phyloP scores from a whole-genome alignment of 1,140 invertebrate genomes.

The Saccostrea echinata region DNA sequence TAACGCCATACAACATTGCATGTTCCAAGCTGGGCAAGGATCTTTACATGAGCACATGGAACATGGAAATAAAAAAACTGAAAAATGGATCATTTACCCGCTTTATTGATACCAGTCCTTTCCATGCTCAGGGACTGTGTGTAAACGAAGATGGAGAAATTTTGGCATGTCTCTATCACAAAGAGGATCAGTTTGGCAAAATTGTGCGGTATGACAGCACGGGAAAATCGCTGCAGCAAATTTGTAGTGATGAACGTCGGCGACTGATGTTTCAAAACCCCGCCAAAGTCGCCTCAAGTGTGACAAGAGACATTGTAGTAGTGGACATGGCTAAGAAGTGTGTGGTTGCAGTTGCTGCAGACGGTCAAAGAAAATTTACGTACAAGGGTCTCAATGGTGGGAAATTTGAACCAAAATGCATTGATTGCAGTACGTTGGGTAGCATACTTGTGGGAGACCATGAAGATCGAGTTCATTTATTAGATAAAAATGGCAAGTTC shows the following conservation, averaged over 20 bases:
- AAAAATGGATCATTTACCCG: constrained; percentile 26
- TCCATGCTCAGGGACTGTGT: constrained; percentile 41
- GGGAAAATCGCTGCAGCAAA: constrained; percentile 20
- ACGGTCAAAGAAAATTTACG: constrained; percentile 14
- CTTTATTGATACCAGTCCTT: constrained; percentile 6
- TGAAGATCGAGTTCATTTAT: constrained; percentile 35
- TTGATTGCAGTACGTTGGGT: neutral
- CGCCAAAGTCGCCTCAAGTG: constrained; percentile 4
- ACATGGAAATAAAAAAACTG: constrained; percentile 22
- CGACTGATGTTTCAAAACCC: constrained; percentile 26
- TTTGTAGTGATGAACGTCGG: neutral
- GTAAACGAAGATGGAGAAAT: constrained; percentile 38
- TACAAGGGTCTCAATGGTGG: constrained; percentile 2
- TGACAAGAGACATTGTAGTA: neutral
- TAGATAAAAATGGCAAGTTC: constrained; percentile 34
- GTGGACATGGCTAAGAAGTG: constrained; percentile 29
- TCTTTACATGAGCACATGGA: constrained; percentile 35
- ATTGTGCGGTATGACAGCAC: constrained; percentile 1
- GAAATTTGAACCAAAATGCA: constrained; percentile 39
- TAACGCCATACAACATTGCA: constrained; percentile 40
- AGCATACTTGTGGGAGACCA: constrained; percentile 33
- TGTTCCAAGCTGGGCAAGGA: constrained; percentile 31
- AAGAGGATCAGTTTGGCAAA: constrained; percentile 17
- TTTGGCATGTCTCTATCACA: constrained; percentile 30
- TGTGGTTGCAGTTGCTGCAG: neutral